A percentile compares a stretch with the other conserved stretches of the same genome.
These are phyloP conservation scores for Papilio polyxenes DNA, from an alignment of 1,140 invertebrate species.

Conservation along the genomic window DNA sequence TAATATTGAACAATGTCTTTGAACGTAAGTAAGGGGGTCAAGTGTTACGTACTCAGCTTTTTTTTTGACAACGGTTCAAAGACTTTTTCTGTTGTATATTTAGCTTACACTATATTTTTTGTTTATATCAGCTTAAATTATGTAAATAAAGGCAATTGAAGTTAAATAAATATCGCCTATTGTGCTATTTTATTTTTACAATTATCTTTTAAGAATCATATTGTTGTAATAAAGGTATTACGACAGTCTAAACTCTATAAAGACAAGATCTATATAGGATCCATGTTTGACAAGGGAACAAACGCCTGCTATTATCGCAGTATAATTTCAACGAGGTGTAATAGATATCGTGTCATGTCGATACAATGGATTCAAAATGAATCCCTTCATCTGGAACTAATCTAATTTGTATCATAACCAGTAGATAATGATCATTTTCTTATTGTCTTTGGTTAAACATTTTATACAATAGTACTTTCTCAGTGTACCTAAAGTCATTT, in stretches of 20 bases:
- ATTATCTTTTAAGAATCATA: background rate
- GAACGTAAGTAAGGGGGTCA: constrained; percentile 11
- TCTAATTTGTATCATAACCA: background rate
- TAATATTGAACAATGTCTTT: constrained; percentile 3
- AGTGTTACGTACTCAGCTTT: background rate
- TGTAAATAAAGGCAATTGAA: background rate
- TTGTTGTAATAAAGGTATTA: background rate
- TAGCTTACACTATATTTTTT: background rate
- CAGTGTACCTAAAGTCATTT: no score
- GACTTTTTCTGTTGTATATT: background rate
- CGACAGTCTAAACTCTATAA: no score
- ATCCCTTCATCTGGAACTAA: background rate
- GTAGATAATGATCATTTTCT: background rate
- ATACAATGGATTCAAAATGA: background rate
- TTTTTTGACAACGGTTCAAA: background rate
- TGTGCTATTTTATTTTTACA: no score
- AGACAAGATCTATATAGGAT: no score
- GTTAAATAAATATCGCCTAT: no score
- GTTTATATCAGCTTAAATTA: background rate
- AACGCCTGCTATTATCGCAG: background rate
- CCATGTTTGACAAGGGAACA: background rate
- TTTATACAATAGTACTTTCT: no score
- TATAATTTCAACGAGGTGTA: background rate
- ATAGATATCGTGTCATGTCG: background rate
- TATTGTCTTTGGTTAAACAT: no score